Evolutionary conservation across 2,888 invertebrate genomes (phyloP), one percentile per base, ranked within the genome.

Genomic region (Candidula unifasciata): DNA sequence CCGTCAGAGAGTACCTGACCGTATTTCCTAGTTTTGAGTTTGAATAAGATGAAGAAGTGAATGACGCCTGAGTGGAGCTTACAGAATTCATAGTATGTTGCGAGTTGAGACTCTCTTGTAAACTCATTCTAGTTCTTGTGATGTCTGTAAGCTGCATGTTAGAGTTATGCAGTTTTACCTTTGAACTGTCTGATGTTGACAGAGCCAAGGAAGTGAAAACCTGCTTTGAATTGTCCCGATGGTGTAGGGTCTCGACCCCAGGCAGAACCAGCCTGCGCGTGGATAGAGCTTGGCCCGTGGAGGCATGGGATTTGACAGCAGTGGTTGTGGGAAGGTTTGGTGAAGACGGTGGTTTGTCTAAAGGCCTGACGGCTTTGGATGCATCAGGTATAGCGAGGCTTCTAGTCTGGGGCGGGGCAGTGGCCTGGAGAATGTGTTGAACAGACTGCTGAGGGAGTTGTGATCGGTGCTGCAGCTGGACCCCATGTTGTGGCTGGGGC

Each of bases 1-100:
- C 44, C 2, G 71, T 83, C 44, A 83, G 33, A 0, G 84, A 80
- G 57, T 84, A 80, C 35, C 80, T 35, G 21, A 84, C 66, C 24
- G 79, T 74, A 35, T 79, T 84, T 0, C 30, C 35, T 24, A 71
- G 35, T 30, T 27, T 57, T 18, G 82, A 35, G 21, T 33, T 71
- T 54, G 54, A 68, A n/a, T 24, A 44, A 18, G 74, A 6, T 44
- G 82, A 64, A 30, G 71, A 71, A 54, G 18, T 52, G 6, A 44
- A 44, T 24, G 80, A 54, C 30, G 80, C 37, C 24, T 69, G 2
- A 0, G 80, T 52, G n/a, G 60, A 52, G 54, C 35, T 30, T 21
- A 82, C 21, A 44, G 82, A 74, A 74, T 37, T 82, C 6, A 73
- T 13, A n/a, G 44, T 52, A 3, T 73, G 60, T n/a, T 73, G 64